These are phyloP conservation scores for Mandrillus leucophaeus DNA, from an alignment of 2,113 vertebrate genomes.

Conservation along the genomic window DNA sequence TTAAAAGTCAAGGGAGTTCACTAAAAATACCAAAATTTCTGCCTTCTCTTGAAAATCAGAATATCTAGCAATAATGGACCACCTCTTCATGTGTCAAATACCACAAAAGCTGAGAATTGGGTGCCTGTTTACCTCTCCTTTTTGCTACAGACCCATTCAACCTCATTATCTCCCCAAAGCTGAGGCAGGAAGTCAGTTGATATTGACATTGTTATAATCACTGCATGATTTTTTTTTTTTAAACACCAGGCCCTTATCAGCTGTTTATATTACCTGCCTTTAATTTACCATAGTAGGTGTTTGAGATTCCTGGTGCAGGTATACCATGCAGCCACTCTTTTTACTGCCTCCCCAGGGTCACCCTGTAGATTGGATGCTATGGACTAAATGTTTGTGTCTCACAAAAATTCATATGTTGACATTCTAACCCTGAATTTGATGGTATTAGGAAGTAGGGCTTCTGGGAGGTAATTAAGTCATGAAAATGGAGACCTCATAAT, in stretches of 20 bases:
- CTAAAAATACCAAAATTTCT: not conserved
- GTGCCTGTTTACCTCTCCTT: not conserved
- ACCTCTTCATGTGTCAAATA: not conserved
- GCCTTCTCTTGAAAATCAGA: not conserved
- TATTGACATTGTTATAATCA: not conserved
- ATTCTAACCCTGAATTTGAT: not conserved
- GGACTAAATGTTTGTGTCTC: not conserved
- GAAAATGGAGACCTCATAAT: not conserved
- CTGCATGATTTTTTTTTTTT: not conserved
- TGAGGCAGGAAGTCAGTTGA: not conserved
- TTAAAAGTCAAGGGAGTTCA: conserved; percentile 3
- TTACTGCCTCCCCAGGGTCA: not conserved
- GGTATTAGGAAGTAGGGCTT: not conserved
- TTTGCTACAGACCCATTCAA: not conserved
- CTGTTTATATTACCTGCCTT: not conserved
- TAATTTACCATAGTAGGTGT: not conserved
- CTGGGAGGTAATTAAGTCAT: not conserved
- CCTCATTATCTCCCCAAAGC: not conserved
- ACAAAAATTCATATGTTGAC: not conserved
- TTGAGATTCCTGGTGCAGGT: not conserved
- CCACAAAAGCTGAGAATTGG: not conserved
- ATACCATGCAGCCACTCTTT: accelerated
- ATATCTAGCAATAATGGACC: not conserved
- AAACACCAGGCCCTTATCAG: not conserved
- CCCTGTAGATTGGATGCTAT: not conserved